Conservation (phyloP, 2,113 vertebrate species). For the Psittacula cyanocephala region DNA sequence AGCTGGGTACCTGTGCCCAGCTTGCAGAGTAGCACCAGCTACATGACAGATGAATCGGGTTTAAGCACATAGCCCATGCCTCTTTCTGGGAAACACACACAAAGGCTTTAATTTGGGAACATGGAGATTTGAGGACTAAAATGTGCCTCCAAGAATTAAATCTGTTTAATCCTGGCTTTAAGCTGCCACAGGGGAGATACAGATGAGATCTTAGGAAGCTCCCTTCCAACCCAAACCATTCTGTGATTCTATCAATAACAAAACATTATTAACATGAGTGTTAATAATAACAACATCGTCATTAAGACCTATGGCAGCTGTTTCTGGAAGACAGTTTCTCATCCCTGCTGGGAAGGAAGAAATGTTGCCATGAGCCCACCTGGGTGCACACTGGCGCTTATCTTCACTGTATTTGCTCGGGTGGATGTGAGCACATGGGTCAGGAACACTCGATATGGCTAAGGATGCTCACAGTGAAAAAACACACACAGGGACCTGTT, state of each 20-base stretch:
- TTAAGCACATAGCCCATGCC: neutral
- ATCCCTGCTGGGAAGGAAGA: neutral
- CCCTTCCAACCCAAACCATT: neutral
- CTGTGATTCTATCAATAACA: neutral
- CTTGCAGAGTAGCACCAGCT: neutral
- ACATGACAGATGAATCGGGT: accelerated
- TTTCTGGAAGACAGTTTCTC: neutral
- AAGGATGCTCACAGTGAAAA: neutral
- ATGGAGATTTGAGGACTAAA: neutral
- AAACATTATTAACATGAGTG: neutral
- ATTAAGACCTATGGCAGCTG: accelerated
- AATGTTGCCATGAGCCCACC: accelerated
- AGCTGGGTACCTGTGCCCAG: neutral
- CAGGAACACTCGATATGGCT: accelerated
- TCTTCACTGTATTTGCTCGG: neutral
- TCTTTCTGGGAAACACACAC: neutral
- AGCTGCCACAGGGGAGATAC: neutral
- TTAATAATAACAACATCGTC: neutral
- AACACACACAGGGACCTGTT: neutral
- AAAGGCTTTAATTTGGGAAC: neutral
- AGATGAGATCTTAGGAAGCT: neutral
- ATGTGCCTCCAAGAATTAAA: neutral
- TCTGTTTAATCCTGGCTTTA: neutral
- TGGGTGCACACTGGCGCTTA: accelerated
- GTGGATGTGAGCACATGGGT: neutral